Evolutionary conservation across 2,888 invertebrate genomes (phyloP).

Genomic region (Drosophila differens): DNA sequence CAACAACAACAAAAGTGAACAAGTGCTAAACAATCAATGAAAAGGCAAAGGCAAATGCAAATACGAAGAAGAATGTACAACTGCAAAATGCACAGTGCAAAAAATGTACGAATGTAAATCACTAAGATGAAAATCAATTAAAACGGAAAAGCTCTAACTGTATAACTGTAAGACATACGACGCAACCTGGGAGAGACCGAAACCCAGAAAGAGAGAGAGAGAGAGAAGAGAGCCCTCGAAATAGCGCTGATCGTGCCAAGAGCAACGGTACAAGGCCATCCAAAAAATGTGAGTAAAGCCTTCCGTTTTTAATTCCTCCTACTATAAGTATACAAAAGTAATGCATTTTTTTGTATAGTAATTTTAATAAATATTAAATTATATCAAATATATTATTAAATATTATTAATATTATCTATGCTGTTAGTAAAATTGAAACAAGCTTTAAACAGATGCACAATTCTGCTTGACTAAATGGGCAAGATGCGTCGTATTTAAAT

Average conservation of each 20-base stretch:
- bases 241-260: conserved; percentile 54
- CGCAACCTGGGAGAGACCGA: conserved; percentile 60
- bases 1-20: conserved; percentile 55
- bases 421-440: background rate
- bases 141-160: conserved; percentile 51
- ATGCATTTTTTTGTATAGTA: background rate
- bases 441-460: background rate
- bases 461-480: background rate
- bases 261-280: conserved; percentile 56
- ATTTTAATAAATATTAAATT: background rate
- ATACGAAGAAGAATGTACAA: conserved; percentile 47
- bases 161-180: conserved; percentile 49
- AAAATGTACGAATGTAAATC: conserved; percentile 51
- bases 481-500: background rate
- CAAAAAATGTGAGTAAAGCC: conserved; percentile 54
- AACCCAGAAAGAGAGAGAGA: conserved; percentile 9
- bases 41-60: conserved; percentile 43
- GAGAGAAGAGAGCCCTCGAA: conserved; percentile 12
- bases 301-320: background rate
- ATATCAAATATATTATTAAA: background rate
- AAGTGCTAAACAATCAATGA: conserved; percentile 59
- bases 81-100: conserved; percentile 49
- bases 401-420: background rate
- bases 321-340: background rate
- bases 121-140: conserved; percentile 32